Evolutionary conservation across 2,113 vertebrate genomes (phyloP), one percentile per base, ranked within the genome.

Genomic region (Campylomormyrus tamandua): DNA sequence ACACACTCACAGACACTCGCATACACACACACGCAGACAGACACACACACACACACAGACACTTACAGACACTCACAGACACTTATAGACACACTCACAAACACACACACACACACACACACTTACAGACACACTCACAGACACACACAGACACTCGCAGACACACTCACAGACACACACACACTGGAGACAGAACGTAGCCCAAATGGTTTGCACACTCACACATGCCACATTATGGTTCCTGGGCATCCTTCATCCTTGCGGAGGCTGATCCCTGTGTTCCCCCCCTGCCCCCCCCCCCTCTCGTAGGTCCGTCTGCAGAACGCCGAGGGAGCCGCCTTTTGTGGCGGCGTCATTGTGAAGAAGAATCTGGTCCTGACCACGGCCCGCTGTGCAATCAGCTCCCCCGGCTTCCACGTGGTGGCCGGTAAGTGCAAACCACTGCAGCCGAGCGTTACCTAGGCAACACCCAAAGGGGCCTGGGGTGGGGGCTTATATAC

Each of bases 321-420:
- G 83, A 94, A 45, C 86, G 4, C 91, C 6, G 92, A 89, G n/a
- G 95, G 94, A 17, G 31, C 3, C 0, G 9, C n/a, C 1, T 96
- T 92, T 92, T 96, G 96, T 49, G 95, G 95, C 21, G 96, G 95
- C 8, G 95, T 96, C 89, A 96, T 96, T 53, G 90, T 96, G 84
- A 96, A 94, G 91, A 94, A 94, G 89, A 95, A 96, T 88, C 89
- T 96, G 91, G 93, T 96, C 39, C 89, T 96, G 90, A 96, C 96
- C 49, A 93, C 95, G 8, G 95, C 95, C 77, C 91, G 93, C 90
- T 96, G 96, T 90, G 93, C 90, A 77, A 74, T 3, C 5, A 95
- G 92, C 87, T 90, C 94, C 91, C 0, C 0, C 0, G n/a, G 70
- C 62, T 95, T 96, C 91, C 92, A 94, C 85, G 95, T 96, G 88